Base-by-base conservation (phyloP, 1,140 invertebrate genomes). In the Aphelinus atriplicis region DNA sequence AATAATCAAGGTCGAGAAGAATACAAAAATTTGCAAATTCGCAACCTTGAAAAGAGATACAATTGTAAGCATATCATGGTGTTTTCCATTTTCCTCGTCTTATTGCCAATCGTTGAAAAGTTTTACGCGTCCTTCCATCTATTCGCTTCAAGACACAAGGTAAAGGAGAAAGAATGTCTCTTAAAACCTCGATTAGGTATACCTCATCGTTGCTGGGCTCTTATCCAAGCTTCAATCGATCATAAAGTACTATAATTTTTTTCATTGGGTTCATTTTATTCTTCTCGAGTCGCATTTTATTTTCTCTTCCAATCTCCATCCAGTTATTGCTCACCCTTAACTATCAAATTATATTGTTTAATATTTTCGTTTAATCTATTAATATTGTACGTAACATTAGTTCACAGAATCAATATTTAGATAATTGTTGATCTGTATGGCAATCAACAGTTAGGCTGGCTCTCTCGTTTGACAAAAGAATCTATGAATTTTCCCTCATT, bases 171-270 rank as follows among this genome's bases (percentile, higher is more conserved):
- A 61, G 58, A 70, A 65, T 64, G 60, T 70, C 61, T 64, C 26
- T 64, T 51, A 46, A 70, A 70, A 66, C 73, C 58, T 75, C 73
- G 70, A 75, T 75, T 75, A 75, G 67, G 46, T 75, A 75, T 75
- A 61, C 69, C 64, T 75, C 68, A 46, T 50, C 57, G 26, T 26
- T 26, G 26, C 26, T 26, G n/a, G 26, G 47, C 60, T 75, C 67
- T 70, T 70, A 65, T 75, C 60, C 61, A 70, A 75, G 45, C 70
- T 74, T 58, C 65, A 65, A 9, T 68, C 7, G 53, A 70, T 75
- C 64, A 53, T 53, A 53, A 53, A 9, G 0, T 4, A 9, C 51
- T 53, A 26, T 26, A 26, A 26, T 26, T 26, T 48, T 26, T 48
- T 56, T 51, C 7, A 10, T 47, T n/a, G 26, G 61, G 43, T 61